Percentiles rank a stretch among this genome's conserved stretches.
phyloP scores from a whole-genome alignment of 64 coral and sea anemone species.

The Dendronephthya gigantea region DNA sequence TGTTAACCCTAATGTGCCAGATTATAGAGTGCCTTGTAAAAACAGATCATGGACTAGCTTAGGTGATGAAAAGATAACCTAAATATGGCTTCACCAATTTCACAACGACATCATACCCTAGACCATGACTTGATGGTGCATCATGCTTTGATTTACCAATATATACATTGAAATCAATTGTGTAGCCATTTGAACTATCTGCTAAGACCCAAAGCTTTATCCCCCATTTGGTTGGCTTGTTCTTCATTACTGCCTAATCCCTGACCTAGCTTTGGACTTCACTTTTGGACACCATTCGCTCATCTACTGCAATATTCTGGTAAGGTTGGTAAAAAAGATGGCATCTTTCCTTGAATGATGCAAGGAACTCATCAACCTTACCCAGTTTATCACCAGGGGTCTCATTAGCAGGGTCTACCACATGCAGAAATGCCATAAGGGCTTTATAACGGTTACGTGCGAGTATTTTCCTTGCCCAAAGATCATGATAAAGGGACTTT shows the following conservation, averaged over 20 bases:
- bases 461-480: not conserved
- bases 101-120: slow-evolving; percentile 4
- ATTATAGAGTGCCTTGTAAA: not conserved
- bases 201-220: not conserved
- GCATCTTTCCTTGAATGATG: not conserved
- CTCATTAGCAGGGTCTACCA: not conserved
- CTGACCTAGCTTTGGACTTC: not conserved
- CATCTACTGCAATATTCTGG: not conserved
- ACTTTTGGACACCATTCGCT: slow-evolving; percentile 5
- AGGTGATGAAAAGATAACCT: not conserved
- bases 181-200: slow-evolving; percentile 3
- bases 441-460: not conserved
- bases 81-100: not conserved
- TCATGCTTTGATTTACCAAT: not conserved
- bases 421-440: not conserved
- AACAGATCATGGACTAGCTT: not conserved
- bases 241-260: slow-evolving; percentile 5
- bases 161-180: not conserved
- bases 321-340: not conserved
- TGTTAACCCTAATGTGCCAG: not conserved
- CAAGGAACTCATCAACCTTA: not conserved
- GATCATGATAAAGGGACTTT: not conserved
- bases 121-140: not conserved
- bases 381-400: not conserved
- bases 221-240: not conserved